A percentile compares a stretch with the other conserved stretches of the same genome.
Evolutionary conservation across 2,888 invertebrate species (phyloP).

Genomic region (Elmis aenea): DNA sequence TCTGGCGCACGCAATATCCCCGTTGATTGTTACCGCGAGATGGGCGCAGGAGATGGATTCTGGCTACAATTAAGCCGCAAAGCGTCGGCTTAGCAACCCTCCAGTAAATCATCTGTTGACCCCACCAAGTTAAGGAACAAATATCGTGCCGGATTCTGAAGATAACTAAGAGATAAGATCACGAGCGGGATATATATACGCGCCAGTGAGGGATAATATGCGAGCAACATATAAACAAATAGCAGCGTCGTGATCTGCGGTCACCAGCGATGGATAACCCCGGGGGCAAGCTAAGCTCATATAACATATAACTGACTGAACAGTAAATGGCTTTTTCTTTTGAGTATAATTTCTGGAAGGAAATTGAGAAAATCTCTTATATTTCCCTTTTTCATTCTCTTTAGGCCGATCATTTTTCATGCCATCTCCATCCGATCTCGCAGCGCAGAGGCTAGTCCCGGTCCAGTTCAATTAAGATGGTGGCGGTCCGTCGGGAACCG

Average conservation of each 20-base stretch:
- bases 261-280: slow-evolving; percentile 24
- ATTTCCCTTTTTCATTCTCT: slow-evolving; percentile 47
- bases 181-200: slow-evolving; percentile 10
- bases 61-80: slow-evolving; percentile 16
- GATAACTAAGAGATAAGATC: slow-evolving; percentile 16
- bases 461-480: slow-evolving; percentile 48
- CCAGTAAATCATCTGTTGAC: slow-evolving; percentile 13
- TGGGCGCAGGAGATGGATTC: slow-evolving; percentile 15
- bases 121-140: slow-evolving; percentile 5
- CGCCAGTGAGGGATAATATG: slow-evolving; percentile 19
- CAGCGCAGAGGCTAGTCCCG: slow-evolving; percentile 32
- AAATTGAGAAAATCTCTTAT: slow-evolving; percentile 49
- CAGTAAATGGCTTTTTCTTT: slow-evolving; percentile 42
- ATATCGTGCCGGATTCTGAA: slow-evolving; percentile 11
- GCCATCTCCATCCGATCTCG: slow-evolving; percentile 45
- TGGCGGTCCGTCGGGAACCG: slow-evolving; percentile 39
- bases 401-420: slow-evolving; percentile 50
- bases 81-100: slow-evolving; percentile 12
- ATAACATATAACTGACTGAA: slow-evolving; percentile 35
- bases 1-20: slow-evolving; percentile 17
- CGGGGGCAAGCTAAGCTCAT: slow-evolving; percentile 26
- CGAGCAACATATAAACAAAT: slow-evolving; percentile 23
- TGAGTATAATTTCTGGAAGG: slow-evolving; percentile 47
- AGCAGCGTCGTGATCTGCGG: slow-evolving; percentile 24
- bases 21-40: slow-evolving; percentile 14